Percentiles rank a stretch among this genome's conserved stretches.
phyloP scores from a whole-genome alignment of 2,888 invertebrate species.

The Andrena minutula region DNA sequence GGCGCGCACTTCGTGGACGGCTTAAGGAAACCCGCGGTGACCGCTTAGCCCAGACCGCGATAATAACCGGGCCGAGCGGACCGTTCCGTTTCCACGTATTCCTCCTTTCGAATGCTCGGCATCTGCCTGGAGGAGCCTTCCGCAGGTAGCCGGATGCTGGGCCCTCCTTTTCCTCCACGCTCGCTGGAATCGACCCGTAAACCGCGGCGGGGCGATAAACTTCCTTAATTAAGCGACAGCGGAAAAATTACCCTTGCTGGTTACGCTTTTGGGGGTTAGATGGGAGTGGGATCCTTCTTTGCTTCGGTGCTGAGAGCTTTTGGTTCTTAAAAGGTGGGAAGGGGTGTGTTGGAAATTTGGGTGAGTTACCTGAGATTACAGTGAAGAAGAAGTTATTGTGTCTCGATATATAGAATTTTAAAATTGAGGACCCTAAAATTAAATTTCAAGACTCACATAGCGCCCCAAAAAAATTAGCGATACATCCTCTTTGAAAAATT shows the following conservation, averaged over 20 bases:
- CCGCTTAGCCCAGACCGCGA: conserved; percentile 80
- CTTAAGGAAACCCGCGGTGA: conserved; percentile 81
- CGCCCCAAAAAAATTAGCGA: too few species aligned
- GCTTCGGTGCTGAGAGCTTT: too few species aligned
- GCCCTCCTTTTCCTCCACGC: conserved; percentile 28
- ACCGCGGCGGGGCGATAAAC: conserved; percentile 19
- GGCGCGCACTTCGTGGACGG: conserved; percentile 72
- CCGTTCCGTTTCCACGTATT: conserved; percentile 66
- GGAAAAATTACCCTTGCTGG: neutral
- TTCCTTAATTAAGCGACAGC: conserved; percentile 3
- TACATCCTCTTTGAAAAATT: too few species aligned
- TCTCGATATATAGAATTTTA: neutral
- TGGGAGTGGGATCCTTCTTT: too few species aligned
- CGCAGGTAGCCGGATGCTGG: conserved; percentile 60
- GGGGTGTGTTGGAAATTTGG: too few species aligned
- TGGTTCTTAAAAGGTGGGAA: too few species aligned
- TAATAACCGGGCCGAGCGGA: conserved; percentile 70
- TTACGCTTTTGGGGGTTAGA: neutral
- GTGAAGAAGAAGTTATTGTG: too few species aligned
- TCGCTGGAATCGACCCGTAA: conserved; percentile 19
- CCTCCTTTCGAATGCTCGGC: conserved; percentile 31
- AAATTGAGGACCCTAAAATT: neutral
- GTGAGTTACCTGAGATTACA: too few species aligned
- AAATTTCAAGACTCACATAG: too few species aligned
- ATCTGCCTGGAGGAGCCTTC: conserved; percentile 28